Percentiles rank a stretch among this genome's conserved stretches.
phyloP scores from a whole-genome alignment of 1,140 invertebrate species.

The Cataglyphis hispanica region DNA sequence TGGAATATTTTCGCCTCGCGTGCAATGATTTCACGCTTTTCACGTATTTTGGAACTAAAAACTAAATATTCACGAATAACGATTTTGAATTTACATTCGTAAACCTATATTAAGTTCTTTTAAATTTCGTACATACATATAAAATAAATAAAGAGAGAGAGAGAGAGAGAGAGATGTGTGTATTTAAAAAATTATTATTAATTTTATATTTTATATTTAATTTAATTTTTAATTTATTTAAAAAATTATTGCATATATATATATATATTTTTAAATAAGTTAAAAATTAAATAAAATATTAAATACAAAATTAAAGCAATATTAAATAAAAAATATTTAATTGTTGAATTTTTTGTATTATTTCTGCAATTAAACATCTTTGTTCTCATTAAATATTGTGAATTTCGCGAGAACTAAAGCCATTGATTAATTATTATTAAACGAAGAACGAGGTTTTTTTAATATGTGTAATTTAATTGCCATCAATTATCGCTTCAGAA shows the following conservation, averaged over 20 bases:
- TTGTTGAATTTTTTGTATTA: neutral
- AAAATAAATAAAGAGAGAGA: too few species aligned
- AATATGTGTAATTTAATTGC: neutral
- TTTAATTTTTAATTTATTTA: too few species aligned
- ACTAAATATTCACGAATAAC: neutral
- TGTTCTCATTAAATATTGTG: constrained; percentile 11
- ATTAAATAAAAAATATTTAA: too few species aligned
- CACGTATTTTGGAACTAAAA: neutral
- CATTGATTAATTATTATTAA: constrained; percentile 12
- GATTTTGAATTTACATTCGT: neutral
- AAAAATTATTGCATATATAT: too few species aligned
- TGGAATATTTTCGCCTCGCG: constrained; percentile 43
- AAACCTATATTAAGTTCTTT: too few species aligned
- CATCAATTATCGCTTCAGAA: constrained; percentile 7
- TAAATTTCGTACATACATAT: too few species aligned
- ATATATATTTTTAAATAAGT: too few species aligned
- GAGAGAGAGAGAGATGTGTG: too few species aligned
- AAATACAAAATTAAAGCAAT: too few species aligned
- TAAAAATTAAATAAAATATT: too few species aligned
- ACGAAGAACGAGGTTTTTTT: neutral
- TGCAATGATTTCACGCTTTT: constrained; percentile 25
- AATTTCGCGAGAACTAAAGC: neutral
- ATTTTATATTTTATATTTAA: too few species aligned
- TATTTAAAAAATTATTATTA: too few species aligned
- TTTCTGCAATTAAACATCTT: neutral